Evolutionary conservation across 2,113 vertebrate genomes (phyloP), one percentile per base, ranked within the genome.

Genomic region (Etheostoma spectabile): DNA sequence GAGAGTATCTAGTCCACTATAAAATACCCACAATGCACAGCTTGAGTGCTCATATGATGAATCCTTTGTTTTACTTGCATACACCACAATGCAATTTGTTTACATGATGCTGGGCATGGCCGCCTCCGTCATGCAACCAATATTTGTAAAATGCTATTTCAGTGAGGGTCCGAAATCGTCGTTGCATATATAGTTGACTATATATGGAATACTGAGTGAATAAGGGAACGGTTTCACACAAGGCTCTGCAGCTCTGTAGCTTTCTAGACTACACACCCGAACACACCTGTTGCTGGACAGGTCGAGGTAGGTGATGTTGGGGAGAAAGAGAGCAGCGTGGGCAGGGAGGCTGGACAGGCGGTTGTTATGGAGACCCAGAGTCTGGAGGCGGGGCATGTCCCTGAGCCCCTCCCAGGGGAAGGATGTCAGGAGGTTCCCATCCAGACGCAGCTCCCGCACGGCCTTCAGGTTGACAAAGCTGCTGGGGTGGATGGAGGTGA

Each of bases 361-460:
- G 82, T 99, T 99, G 90, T 98, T 98, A 88, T 97, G 96, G 51
- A 99, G 93, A 73, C 96, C 96, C 49, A 98, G 93, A 4, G 95
- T 97, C 73, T 95, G 94, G 4, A 99, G 94, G 6, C 56, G 94
- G 66, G 97, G 97, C 96, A 95, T 96, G 89, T 98, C 96, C 14
- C 91, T 83, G 57, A 99, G 95, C 0, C 96, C 96, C 55, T 96
- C 96, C 97, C 97, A 99, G 46, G 97, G 97, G 77, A 99, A 99
- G 48, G 94, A 81, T 0, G 93, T 94, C 65, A 99, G 92, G 59
- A 95, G 90, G 89, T 99, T 98, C 38, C 97, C 97, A 64, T 96
- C 96, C 73, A 99, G 88, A n/a, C 97, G 96, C 57, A 99, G 66
- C 88, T 99, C 98, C 2, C 96, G 95, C 49, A 99, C 90, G 16